Evolutionary conservation across 2,888 invertebrate genomes (phyloP).

Genomic region (Philopedon plagiatum): DNA sequence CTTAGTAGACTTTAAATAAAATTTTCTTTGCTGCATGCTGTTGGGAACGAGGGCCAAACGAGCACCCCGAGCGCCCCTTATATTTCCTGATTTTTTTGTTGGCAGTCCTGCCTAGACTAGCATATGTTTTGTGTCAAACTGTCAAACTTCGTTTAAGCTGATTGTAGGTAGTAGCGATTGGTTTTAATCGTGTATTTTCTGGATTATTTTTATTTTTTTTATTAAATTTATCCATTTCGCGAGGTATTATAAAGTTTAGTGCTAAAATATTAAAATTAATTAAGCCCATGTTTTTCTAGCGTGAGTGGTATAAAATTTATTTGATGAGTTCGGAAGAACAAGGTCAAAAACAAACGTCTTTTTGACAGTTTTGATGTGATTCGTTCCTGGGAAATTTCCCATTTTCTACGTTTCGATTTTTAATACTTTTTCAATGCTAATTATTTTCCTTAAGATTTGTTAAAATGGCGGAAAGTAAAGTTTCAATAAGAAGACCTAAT

Average conservation of each 20-base stretch:
- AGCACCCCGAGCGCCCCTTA: too few relatives aligned
- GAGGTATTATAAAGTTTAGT: not conserved
- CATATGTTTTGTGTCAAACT: too few relatives aligned
- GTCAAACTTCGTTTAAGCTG: not conserved
- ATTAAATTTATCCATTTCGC: not conserved
- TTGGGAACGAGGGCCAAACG: too few relatives aligned
- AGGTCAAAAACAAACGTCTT: constrained; percentile 33
- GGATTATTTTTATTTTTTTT: not conserved
- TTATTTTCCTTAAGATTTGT: not conserved
- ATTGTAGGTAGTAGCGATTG: too few relatives aligned
- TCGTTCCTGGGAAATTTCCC: not conserved
- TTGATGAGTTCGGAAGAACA: constrained; percentile 10
- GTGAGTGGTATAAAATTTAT: not conserved
- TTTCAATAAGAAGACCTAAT: constrained; percentile 55
- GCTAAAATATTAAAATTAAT: not conserved
- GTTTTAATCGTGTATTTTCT: not conserved
- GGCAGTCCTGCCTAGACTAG: too few relatives aligned
- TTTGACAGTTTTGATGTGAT: constrained; percentile 35
- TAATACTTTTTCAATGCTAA: too few relatives aligned
- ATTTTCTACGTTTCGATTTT: constrained; percentile 5
- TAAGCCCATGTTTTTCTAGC: not conserved
- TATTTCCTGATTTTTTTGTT: too few relatives aligned
- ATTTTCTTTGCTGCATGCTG: too few relatives aligned
- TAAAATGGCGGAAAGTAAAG: constrained; percentile 60
- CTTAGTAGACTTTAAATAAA: too few relatives aligned